These are phyloP conservation scores for Spinus olivaceus DNA, from an alignment of 2,797 vertebrate species.

Conservation along the genomic window DNA sequence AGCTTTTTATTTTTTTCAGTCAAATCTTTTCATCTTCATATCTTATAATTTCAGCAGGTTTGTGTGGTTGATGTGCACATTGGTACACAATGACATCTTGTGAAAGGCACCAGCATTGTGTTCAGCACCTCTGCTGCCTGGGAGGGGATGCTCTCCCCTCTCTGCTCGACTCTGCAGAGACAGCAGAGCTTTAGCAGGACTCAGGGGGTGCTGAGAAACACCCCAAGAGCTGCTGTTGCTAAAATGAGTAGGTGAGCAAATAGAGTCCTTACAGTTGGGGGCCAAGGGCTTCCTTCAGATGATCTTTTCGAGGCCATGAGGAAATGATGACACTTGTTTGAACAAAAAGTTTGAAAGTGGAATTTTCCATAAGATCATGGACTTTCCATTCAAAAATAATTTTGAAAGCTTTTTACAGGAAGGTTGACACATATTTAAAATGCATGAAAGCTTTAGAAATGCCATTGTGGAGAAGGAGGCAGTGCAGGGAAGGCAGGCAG, in stretches of 20 bases:
- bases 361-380: not conserved
- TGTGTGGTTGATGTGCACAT: not conserved
- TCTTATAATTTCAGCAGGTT: not conserved
- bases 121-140: not conserved
- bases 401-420: not conserved
- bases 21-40: not conserved
- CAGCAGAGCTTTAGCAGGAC: not conserved
- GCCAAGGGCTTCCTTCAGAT: rapidly evolving
- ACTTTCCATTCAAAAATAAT: not conserved
- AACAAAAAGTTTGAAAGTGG: not conserved
- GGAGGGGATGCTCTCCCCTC: not conserved
- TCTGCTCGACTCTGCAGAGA: not conserved
- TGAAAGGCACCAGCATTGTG: conserved; percentile 2
- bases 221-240: not conserved
- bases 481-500: not conserved
- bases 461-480: not conserved
- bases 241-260: not conserved
- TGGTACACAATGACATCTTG: not conserved
- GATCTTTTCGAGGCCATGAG: not conserved
- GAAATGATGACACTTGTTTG: not conserved
- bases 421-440: not conserved
- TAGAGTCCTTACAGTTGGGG: not conserved
- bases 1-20: not conserved
- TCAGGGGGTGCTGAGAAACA: not conserved
- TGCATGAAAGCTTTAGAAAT: not conserved